Evolutionary conservation across 1,140 invertebrate genomes (phyloP).

Genomic region (Dolichoris vasculosae): DNA sequence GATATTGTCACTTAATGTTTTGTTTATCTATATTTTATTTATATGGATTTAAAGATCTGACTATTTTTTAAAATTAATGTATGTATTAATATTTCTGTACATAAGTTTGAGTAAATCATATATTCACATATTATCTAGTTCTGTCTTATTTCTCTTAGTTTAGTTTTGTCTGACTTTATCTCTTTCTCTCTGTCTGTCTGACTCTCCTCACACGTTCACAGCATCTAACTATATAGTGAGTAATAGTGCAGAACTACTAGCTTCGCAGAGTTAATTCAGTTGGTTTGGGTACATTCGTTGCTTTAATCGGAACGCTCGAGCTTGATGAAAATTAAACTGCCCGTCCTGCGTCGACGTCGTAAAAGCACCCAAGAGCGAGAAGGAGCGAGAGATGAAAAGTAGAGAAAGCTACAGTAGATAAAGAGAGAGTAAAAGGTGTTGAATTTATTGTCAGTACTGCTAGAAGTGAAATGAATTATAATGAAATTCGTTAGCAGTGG

Average conservation of each 20-base stretch:
- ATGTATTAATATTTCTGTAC: no score
- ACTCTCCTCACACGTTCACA: constrained; percentile 14
- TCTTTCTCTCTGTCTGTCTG: background rate
- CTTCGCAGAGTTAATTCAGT: constrained; percentile 58
- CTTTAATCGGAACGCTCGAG: constrained; percentile 54
- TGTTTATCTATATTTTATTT: no score
- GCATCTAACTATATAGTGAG: constrained; percentile 33
- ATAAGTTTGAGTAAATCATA: background rate
- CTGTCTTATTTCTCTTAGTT: background rate
- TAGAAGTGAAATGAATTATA: constrained; percentile 37
- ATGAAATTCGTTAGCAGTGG: constrained; percentile 36
- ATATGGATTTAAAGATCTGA: no score
- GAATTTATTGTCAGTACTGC: constrained; percentile 35
- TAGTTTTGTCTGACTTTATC: background rate
- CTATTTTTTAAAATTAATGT: no score
- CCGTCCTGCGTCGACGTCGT: constrained; percentile 48
- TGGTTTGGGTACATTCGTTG: constrained; percentile 53
- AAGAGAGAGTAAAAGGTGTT: constrained; percentile 19
- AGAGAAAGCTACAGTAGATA: background rate
- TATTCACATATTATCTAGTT: background rate
- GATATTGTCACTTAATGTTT: no score
- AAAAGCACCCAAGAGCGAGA: constrained; percentile 16
- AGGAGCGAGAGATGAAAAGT: constrained; percentile 15
- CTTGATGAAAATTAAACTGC: constrained; percentile 58
- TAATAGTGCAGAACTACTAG: constrained; percentile 56